Conservation (phyloP, 2,888 invertebrate species). For the Pegoplata infirma region DNA sequence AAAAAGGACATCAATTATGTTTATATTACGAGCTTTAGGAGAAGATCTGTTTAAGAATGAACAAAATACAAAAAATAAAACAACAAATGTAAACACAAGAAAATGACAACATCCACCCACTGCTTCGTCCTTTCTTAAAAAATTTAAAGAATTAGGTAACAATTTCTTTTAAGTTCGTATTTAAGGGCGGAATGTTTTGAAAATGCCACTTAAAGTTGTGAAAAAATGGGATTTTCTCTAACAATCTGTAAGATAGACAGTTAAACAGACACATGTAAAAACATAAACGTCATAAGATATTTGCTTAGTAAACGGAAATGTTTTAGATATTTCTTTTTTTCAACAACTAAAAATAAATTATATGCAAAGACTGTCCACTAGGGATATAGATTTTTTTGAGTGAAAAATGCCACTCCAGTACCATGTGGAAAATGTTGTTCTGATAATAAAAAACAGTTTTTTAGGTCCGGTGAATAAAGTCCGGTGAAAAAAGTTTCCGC, state of each 20-base stretch:
- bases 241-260: constrained; percentile 3
- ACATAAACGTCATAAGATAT: constrained; percentile 19
- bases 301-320: constrained; percentile 32
- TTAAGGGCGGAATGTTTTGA: neutral
- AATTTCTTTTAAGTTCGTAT: neutral
- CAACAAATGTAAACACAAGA: constrained; percentile 36
- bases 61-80: neutral
- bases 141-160: neutral
- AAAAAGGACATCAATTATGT: constrained; percentile 51
- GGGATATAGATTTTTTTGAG: no score
- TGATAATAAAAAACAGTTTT: no score
- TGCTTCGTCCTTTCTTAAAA: neutral
- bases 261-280: constrained; percentile 22
- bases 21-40: constrained; percentile 31
- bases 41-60: no score
- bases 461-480: no score
- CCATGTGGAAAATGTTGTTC: no score
- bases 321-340: constrained; percentile 14
- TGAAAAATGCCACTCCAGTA: no score
- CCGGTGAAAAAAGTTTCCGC: no score
- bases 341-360: no score
- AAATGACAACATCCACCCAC: constrained; percentile 22
- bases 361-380: no score
- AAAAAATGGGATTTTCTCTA: constrained; percentile 15
- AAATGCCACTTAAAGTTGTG: no score